Percentiles rank a stretch among this genome's conserved stretches.
These are phyloP conservation scores for Larimichthys crocea DNA, from an alignment of 2,113 vertebrate species.

Conservation along the genomic window DNA sequence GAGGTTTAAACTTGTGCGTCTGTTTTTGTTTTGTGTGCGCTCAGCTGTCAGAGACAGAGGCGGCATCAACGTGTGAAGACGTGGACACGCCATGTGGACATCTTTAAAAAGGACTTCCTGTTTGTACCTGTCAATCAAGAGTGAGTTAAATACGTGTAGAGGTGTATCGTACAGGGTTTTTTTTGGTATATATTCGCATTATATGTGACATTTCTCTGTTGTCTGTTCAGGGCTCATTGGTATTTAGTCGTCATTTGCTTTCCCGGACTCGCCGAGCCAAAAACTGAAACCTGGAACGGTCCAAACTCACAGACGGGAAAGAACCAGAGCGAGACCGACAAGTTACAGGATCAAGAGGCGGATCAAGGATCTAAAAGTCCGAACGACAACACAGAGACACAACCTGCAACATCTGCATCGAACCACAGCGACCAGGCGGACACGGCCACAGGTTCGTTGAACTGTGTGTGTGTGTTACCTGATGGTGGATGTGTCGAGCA, in stretches of 20 bases:
- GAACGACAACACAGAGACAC: conserved; percentile 13
- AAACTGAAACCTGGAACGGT: conserved; percentile 78
- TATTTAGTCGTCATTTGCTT: conserved; percentile 97
- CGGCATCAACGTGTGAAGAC: conserved; percentile 95
- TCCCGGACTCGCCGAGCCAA: conserved; percentile 88
- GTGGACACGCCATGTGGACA: conserved; percentile 96
- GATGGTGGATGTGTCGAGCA: neutral
- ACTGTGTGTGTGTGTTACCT: too few species aligned
- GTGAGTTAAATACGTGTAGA: conserved; percentile 83
- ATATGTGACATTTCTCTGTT: neutral
- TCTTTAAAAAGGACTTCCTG: conserved; percentile 96
- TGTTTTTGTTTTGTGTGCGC: conserved; percentile 1
- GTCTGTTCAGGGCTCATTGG: conserved; percentile 92
- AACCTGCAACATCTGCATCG: neutral
- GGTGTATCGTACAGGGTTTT: neutral
- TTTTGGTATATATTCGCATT: neutral
- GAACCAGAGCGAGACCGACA: neutral
- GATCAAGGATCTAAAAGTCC: conserved; percentile 24
- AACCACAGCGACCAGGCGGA: conserved; percentile 12
- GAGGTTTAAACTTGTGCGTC: neutral
- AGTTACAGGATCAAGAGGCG: conserved; percentile 31
- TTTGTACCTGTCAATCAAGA: conserved; percentile 99
- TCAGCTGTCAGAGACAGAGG: conserved; percentile 88
- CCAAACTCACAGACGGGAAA: conserved; percentile 28
- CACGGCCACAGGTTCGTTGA: conserved; percentile 48